Evolutionary conservation across 2,888 invertebrate genomes (phyloP), one percentile per base, ranked within the genome.

Genomic region (Tridacna gigas): DNA sequence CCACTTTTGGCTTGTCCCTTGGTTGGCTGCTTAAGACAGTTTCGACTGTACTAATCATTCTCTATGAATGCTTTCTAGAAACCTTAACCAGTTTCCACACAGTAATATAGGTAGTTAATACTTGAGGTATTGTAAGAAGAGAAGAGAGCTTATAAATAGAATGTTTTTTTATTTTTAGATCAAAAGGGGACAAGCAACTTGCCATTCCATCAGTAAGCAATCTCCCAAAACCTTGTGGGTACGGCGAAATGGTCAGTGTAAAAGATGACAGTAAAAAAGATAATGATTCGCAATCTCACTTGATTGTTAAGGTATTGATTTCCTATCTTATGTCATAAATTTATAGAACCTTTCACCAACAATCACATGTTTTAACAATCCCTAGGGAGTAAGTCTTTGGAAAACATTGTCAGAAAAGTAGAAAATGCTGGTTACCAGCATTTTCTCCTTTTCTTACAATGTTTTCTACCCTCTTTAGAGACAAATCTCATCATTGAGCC

Each of bases 271-370:
- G 80, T 5, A 80, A 75, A 37, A 84, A 84, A 26, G 83, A 82
- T 26, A 56, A 77, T 37, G 98, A 98, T 92, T 96, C 97, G 0
- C 97, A 98, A 94, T 96, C 97, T 0, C 97, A 98, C 94, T 96
- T 98, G 77, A 97, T 98, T 89, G 97, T 98, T 13, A 99, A 98
- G 94, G 94, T 93, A 71, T 20, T 56, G 18, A 15, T 56, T 11
- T 9, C 9, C 1, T 56, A 20, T 56, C n/a, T 56, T 1, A 56
- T 37, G 37, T 37, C 37, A 37, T 37, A 4, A 7, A 37, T 37
- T 37, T 37, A 37, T 37, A 37, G 2, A 37, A 3, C 56, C 56
- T 9, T 56, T 56, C 56, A 56, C 56, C 9, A 56, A 37, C 37
- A 4, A 37, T 37, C 37, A 2, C 2, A 2, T 37, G 7, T 20